Evolutionary conservation across 2,888 invertebrate species (phyloP).

Genomic region (Ichneumoninae sp.): DNA sequence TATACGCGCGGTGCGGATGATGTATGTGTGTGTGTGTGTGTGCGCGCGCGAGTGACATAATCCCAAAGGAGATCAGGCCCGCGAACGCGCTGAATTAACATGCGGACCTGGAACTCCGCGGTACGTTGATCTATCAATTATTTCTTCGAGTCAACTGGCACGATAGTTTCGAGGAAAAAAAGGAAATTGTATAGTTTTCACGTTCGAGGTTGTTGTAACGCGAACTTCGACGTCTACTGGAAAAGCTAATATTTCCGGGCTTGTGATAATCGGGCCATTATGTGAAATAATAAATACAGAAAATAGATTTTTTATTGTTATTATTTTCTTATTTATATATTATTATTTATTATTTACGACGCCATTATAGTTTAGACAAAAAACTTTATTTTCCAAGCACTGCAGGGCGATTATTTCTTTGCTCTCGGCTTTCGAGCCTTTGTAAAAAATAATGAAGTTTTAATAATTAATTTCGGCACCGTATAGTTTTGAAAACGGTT

Average conservation of each 20-base stretch:
- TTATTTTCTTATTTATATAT: no score
- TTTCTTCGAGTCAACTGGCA: constrained; percentile 19
- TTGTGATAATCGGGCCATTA: not conserved
- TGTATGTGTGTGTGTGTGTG: no score
- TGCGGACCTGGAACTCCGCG: constrained; percentile 24
- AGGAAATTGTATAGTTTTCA: not conserved
- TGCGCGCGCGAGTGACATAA: constrained; percentile 40
- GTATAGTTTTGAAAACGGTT: no score
- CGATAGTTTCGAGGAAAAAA: constrained; percentile 12
- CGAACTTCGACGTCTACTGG: not conserved
- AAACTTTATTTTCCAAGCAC: no score
- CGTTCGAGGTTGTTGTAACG: not conserved
- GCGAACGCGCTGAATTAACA: constrained; percentile 52
- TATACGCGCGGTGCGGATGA: not conserved
- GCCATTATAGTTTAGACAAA: not conserved
- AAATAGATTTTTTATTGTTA: not conserved
- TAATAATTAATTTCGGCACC: no score
- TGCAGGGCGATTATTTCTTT: no score
- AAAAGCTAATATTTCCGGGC: not conserved
- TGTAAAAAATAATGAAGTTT: no score
- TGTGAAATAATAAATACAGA: not conserved
- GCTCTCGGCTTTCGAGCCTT: no score
- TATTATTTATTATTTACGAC: not conserved
- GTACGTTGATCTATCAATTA: constrained; percentile 39
- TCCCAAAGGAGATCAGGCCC: constrained; percentile 46